These are phyloP conservation scores for Gadopsis bispinosus DNA, from an alignment of 2,797 vertebrate genomes.

Conservation along the genomic window DNA sequence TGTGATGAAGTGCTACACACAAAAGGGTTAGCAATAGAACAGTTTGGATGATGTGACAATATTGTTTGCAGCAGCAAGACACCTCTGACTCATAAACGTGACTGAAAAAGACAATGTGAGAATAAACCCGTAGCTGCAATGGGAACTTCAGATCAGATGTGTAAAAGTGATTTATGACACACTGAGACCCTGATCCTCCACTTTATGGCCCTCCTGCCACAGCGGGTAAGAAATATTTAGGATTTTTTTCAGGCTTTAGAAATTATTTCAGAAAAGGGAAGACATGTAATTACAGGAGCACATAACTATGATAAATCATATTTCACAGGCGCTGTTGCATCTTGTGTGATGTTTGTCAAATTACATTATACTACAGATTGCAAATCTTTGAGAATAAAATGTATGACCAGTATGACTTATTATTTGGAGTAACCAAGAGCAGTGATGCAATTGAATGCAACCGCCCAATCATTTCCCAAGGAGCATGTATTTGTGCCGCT, in stretches of 20 bases:
- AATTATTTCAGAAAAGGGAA: conserved; percentile 30
- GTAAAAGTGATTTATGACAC: conserved; percentile 54
- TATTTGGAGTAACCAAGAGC: conserved; percentile 50
- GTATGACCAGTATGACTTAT: conserved; percentile 54
- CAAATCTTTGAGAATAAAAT: conserved; percentile 53
- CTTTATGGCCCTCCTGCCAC: conserved; percentile 46
- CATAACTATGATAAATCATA: conserved; percentile 50
- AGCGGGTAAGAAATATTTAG: conserved; percentile 40
- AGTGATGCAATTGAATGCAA: conserved; percentile 75
- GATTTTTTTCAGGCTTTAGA: conserved; percentile 24
- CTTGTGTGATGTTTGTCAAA: conserved; percentile 53
- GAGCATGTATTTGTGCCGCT: conserved; percentile 33
- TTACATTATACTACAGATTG: conserved; percentile 46
- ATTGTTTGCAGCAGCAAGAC: conserved; percentile 60
- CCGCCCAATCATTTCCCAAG: conserved; percentile 45
- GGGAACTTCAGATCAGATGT: conserved; percentile 45
- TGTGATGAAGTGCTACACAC: conserved; percentile 65
- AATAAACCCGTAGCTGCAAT: conserved; percentile 42
- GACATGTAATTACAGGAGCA: conserved; percentile 46
- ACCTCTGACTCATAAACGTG: conserved; percentile 55
- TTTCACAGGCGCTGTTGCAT: conserved; percentile 48
- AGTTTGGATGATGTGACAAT: conserved; percentile 57
- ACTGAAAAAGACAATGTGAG: conserved; percentile 53
- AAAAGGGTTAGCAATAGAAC: conserved; percentile 41
- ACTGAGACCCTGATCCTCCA: conserved; percentile 33